Percentiles rank a stretch among this genome's conserved stretches.
Conservation (phyloP, 2,113 vertebrate genomes). For the Oryzias melastigma region DNA sequence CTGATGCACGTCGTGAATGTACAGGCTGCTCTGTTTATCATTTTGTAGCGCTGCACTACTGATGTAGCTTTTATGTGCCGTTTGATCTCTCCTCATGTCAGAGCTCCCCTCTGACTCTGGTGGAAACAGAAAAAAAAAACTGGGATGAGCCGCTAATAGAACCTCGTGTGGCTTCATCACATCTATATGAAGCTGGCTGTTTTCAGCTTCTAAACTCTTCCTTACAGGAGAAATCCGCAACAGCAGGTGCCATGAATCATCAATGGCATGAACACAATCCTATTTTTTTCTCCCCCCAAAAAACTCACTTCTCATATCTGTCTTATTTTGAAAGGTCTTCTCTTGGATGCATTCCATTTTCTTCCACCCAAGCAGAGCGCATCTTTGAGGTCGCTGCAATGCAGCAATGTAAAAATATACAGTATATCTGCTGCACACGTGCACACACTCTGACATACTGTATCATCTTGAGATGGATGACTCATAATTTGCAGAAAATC, state of each 20-base stretch:
- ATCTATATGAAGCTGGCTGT: conserved; percentile 42
- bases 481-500: conserved; percentile 51
- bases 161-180: conserved; percentile 47
- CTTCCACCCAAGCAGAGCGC: conserved; percentile 24
- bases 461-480: conserved; percentile 46
- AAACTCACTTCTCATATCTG: conserved; percentile 4
- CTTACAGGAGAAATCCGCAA: not conserved
- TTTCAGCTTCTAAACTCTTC: conserved; percentile 53
- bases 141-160: conserved; percentile 41
- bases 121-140: conserved; percentile 24
- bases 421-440: conserved; percentile 12
- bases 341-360: conserved; percentile 1
- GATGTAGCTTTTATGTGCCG: conserved; percentile 59
- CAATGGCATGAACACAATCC: conserved; percentile 33
- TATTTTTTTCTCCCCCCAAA: conserved; percentile 2
- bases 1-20: conserved; percentile 43
- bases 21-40: conserved; percentile 46
- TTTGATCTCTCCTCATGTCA: conserved; percentile 57
- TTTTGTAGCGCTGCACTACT: conserved; percentile 45
- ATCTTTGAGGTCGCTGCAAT: conserved; percentile 48
- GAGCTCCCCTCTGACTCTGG: conserved; percentile 41
- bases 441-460: conserved; percentile 12
- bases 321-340: conserved; percentile 16
- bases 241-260: conserved; percentile 55
- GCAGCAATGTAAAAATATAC: conserved; percentile 47